Evolutionary conservation across 2,113 vertebrate species (phyloP).

Genomic region (Acinonyx jubatus): DNA sequence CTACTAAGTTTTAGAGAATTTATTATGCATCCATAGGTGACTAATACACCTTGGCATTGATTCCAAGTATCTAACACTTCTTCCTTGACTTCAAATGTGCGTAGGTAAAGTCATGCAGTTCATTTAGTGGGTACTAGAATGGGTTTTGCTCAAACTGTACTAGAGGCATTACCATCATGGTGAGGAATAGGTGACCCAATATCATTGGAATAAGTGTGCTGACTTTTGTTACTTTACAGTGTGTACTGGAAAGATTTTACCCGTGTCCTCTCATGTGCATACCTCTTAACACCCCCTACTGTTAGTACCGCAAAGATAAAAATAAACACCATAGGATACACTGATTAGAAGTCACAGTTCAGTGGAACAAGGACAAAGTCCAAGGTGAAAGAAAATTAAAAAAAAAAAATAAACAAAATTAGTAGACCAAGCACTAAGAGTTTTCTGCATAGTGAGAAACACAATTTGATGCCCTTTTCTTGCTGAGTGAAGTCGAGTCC

Average conservation of each 20-base stretch:
- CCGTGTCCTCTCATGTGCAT: neutral
- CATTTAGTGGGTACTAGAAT: neutral
- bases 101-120: neutral
- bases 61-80: neutral
- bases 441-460: slow-evolving; percentile 43
- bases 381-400: slow-evolving; percentile 43
- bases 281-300: neutral
- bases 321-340: neutral
- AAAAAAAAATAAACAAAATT: neutral
- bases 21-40: neutral
- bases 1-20: neutral
- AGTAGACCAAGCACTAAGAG: neutral
- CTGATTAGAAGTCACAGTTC: slow-evolving; percentile 20
- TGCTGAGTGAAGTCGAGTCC: slow-evolving; percentile 20
- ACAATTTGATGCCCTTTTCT: slow-evolving; percentile 33
- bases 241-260: neutral
- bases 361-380: neutral
- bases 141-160: neutral
- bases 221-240: neutral
- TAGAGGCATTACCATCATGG: neutral
- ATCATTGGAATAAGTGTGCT: neutral
- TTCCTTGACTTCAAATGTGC: neutral
- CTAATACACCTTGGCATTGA: neutral
- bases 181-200: neutral
- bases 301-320: neutral